Base-by-base conservation (phyloP, 2,797 vertebrate species). In the Danio tinwini region DNA sequence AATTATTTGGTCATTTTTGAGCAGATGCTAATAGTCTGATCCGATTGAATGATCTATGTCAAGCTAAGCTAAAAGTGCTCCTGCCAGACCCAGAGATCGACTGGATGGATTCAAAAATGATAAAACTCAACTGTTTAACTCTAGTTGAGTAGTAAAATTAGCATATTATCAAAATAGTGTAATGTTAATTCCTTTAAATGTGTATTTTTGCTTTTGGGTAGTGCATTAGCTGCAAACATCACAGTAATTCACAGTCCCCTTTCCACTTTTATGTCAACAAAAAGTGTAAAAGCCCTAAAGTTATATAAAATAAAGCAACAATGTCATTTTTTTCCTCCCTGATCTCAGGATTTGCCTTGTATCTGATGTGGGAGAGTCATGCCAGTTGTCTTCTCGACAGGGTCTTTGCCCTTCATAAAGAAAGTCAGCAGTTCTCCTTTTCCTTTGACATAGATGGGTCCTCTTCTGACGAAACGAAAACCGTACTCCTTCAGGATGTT, bases 381-480 rank as follows among this genome's bases (percentile, higher is more conserved):
- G 0, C 79, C 81, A 5, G 86, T 88, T 1, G 90, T 89, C 0
- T 94, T 95, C 42, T 88, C 68, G 11, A 90, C 92, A n/a, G 92
- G 93, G 55, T 98, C 96, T 82, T 96, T 95, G 53, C 96, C 97
- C 86, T 98, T 98, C 90, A 99, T 90, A 89, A 99, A 98, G 85
- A 94, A 99, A 19, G 97, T 99, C 5, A 99, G 94, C 75, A 99
- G 93, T 85, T 98, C 96, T 21, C 97, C 97, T 90, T 99, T 99
- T 37, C 97, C 97, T 82, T 99, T 99, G 72, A 99, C 97, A 44
- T 90, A 97, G 90, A 99, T 96, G 45, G 95, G 95, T 11, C 97
- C 97, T 76, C 97, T 92, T 56, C 95, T 92, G 72, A 98, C 93
- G 0, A 99, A 98, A 45, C 96, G 96, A 88, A 98, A 99, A 74